Base-by-base conservation (phyloP, 2,113 vertebrate genomes). In the Heterotis niloticus region DNA sequence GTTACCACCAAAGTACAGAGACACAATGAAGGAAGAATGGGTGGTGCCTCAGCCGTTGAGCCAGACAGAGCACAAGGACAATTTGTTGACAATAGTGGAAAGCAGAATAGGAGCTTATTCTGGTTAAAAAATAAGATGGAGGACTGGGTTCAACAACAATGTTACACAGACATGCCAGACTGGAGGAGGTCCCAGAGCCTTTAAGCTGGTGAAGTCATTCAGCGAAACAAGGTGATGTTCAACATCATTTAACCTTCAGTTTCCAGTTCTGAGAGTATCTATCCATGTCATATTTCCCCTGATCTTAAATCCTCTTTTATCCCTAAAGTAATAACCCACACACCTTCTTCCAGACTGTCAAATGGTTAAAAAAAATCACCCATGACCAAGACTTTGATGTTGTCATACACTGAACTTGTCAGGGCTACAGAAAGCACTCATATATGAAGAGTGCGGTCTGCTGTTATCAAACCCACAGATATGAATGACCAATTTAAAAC, bases 271-370 rank as follows among this genome's bases (percentile, higher is more conserved):
- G 34, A 62, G 60, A 62, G 14, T 67, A 79, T 78, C 79, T 83
- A 80, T 89, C 83, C 78, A 28, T 64, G 77, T 78, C 68, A 71
- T 51, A 83, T 84, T 87, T 84, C 67, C 44, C 17, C 67, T 85
- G 82, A 84, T 54, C 67, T 14, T 60, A 28, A 24, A 16, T 23
- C 29, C 28, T 12, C 0, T 76, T 23, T 51, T 18, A 44, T 16
- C 51, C 71, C 64, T 54, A 81, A 52, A 78, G 74, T 51, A 81
- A 85, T 87, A 84, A 86, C 84, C 84, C 64, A 82, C 78, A 52
- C 73, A 44, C n/a, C 78, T 56, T 79, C 64, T 59, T 80, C 57
- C 77, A 72, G 12, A 81, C 75, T n/a, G 29, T 57, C 7, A 44
- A 17, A 59, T 52, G 16, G 59, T 77, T 56, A 20, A 17, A 17